Base-by-base conservation (phyloP, 2,113 vertebrate species). In the Tamias sibiricus region DNA sequence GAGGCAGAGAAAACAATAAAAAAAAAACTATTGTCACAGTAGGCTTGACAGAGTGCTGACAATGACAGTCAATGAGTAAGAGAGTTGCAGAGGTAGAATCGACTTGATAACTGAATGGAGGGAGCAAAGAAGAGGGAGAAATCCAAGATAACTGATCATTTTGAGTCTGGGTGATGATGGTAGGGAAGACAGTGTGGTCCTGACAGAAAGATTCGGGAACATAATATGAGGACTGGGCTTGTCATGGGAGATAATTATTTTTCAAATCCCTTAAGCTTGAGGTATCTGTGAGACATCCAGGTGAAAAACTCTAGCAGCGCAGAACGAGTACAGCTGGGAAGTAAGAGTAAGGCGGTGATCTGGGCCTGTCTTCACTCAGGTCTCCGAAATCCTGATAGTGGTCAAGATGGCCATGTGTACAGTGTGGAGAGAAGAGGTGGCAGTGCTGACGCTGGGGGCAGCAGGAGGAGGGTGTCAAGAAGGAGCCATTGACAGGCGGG, bases 191-290 rank as follows among this genome's bases (percentile, higher is more conserved):
- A 84, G 17, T 32, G 24, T 44, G 57, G 35, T 54, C 42, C 17
- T 64, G 54, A 80, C 7, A 83, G 54, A 32, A 88, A 9, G 68
- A 19, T 85, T 69, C 35, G 37, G 13, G 71, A 94, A 54, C 11
- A 12, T 11, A 47, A 42, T 32, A 62, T 10, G 44, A 86, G 47
- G 86, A 89, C 35, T 47, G 59, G 30, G 10, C 77, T 74, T 76
- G 8, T 37, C 57, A 92, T 84, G 22, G 10, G 28, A 96, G 69
- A 83, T 26, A 6, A 85, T 91, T 87, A 72, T 71, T 86, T 96
- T 69, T 79, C 44, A 94, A 88, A 19, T 4, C 20, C 10, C 4
- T 95, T 28, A 52, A 52, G 11, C 14, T 37, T 76, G 22, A 72
- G 14, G 30, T 62, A 19, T 5, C 59, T 26, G 8, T 90, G 57